phyloP scores from a whole-genome alignment of 2,888 invertebrate genomes.

The Leucophenga maculata region DNA sequence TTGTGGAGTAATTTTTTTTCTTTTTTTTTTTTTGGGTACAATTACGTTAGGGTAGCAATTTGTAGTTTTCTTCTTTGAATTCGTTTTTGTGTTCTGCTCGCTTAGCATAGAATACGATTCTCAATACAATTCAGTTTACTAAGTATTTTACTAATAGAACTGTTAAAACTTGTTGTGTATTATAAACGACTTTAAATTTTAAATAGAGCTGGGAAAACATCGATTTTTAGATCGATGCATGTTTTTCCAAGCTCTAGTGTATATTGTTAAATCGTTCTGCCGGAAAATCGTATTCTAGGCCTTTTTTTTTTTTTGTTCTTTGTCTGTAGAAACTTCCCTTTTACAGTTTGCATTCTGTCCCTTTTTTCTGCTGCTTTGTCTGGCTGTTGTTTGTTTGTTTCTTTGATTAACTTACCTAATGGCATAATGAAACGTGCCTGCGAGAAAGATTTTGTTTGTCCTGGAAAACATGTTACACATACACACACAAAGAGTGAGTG shows the following conservation, averaged over 20 bases:
- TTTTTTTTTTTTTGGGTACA: no score
- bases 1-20: background rate
- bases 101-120: no score
- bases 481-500: constrained; percentile 39
- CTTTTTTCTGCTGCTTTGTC: background rate
- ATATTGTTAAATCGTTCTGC: no score
- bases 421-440: constrained; percentile 65
- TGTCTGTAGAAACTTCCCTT: no score
- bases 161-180: no score
- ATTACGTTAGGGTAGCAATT: background rate
- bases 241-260: no score
- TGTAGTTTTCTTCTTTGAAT: background rate
- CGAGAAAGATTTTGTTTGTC: constrained; percentile 49
- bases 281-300: background rate
- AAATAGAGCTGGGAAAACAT: no score
- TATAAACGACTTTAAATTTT: no score
- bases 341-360: background rate
- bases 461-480: constrained; percentile 53
- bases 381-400: background rate
- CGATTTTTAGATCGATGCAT: no score
- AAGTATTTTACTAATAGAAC: no score
- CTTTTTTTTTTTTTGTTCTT: background rate
- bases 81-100: no score
- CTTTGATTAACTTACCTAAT: constrained; percentile 59
- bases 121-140: no score